A percentile compares a stretch with the other conserved stretches of the same genome.
Conservation (phyloP, 2,888 invertebrate genomes). For the Aleiodes testaceus region DNA sequence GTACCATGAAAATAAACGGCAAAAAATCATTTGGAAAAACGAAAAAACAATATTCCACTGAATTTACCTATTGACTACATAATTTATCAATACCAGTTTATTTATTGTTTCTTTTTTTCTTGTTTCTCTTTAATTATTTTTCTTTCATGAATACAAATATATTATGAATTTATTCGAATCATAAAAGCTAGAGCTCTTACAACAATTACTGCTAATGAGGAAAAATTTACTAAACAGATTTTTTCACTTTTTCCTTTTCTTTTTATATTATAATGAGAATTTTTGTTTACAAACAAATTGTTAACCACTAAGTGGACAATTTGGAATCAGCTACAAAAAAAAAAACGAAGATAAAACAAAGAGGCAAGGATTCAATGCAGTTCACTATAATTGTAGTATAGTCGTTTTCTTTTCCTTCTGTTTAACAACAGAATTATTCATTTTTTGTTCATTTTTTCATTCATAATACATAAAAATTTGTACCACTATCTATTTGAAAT, state of each 20-base stretch:
- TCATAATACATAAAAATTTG: conserved; percentile 21
- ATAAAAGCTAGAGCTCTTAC: not conserved
- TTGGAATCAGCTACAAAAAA: not conserved
- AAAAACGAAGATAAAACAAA: not conserved
- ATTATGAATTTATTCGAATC: conserved; percentile 13
- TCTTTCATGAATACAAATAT: conserved; percentile 7
- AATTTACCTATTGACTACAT: not conserved
- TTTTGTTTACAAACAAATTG: conserved; percentile 22
- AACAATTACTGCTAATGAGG: conserved; percentile 18
- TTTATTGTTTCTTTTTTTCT: too few relatives aligned
- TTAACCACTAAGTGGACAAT: conserved; percentile 17
- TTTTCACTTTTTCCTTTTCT: too few relatives aligned
- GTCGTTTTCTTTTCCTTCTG: not conserved
- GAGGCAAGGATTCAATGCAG: not conserved
- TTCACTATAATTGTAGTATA: not conserved
- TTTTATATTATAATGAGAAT: conserved; percentile 17
- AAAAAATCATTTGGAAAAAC: conserved; percentile 13
- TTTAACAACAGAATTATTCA: not conserved
- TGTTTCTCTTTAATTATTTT: not conserved
- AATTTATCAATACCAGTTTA: not conserved
- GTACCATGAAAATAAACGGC: not conserved
- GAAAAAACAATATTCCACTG: not conserved
- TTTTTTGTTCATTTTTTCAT: not conserved
- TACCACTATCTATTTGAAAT: not conserved
- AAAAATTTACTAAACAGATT: conserved; percentile 5